Conservation (phyloP, 30 jellyfish, hydroid and myxozoan genomes). For the Catostylus mosaicus region DNA sequence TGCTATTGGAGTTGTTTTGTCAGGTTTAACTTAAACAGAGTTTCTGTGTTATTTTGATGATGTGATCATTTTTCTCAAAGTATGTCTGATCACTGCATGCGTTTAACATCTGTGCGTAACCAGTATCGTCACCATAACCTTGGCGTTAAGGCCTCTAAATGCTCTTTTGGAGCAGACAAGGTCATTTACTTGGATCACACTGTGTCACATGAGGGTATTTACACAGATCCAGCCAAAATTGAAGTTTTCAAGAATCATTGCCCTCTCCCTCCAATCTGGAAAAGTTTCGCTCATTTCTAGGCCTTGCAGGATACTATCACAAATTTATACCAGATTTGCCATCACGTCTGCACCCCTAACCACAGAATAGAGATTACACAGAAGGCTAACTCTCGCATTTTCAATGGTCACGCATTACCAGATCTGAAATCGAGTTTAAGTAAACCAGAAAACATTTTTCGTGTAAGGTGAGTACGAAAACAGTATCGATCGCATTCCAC, state of each 20-base stretch:
- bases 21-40: slow-evolving; percentile 9
- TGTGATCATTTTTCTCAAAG: slow-evolving; percentile 39
- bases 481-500: not conserved
- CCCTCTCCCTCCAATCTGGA: slow-evolving; percentile 7
- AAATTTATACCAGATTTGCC: slow-evolving; percentile 52
- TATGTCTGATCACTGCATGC: slow-evolving; percentile 26
- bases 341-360: slow-evolving; percentile 58
- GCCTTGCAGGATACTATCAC: slow-evolving; percentile 61
- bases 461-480: not conserved
- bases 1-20: slow-evolving; percentile 36
- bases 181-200: slow-evolving; percentile 38
- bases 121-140: slow-evolving; percentile 12
- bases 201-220: slow-evolving; percentile 37
- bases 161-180: slow-evolving; percentile 32
- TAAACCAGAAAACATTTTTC: not conserved
- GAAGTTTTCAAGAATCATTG: not conserved
- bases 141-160: slow-evolving; percentile 42
- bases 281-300: slow-evolving; percentile 13
- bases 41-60: slow-evolving; percentile 61
- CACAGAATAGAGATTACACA: slow-evolving; percentile 26
- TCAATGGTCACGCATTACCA: slow-evolving; percentile 20
- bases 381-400: slow-evolving; percentile 15
- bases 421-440: not conserved
- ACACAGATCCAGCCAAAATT: slow-evolving; percentile 15
- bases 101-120: not conserved